phyloP scores from a whole-genome alignment of 2,888 invertebrate genomes.

The Callyntrura sp. region DNA sequence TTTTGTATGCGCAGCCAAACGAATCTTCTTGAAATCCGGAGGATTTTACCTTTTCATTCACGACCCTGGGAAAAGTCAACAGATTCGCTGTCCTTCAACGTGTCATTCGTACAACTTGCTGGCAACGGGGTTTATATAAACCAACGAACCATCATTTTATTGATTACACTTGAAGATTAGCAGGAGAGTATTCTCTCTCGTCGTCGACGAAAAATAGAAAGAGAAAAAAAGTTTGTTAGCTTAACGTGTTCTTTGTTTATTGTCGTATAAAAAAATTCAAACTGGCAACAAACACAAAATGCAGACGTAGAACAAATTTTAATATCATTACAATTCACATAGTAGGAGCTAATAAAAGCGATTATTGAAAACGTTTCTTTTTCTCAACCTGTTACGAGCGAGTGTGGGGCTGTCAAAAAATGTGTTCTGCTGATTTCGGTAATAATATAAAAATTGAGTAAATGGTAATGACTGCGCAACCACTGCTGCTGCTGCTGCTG shows the following conservation, averaged over 20 bases:
- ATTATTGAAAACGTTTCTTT: slow-evolving; percentile 5
- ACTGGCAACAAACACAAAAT: no score
- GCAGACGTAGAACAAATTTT: slow-evolving; percentile 27
- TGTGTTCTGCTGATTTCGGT: slow-evolving; percentile 53
- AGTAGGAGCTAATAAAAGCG: slow-evolving; percentile 50
- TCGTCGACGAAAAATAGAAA: no score
- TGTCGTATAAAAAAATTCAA: no score
- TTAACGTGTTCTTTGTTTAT: not conserved
- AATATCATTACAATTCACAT: slow-evolving; percentile 6
- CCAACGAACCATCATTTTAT: slow-evolving; percentile 52
- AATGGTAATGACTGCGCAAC: no score
- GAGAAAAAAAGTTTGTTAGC: not conserved
- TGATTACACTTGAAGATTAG: slow-evolving; percentile 45
- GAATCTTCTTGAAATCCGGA: no score
- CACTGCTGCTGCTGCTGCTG: no score
- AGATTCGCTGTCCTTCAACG: no score
- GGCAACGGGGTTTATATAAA: slow-evolving; percentile 21
- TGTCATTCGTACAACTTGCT: no score
- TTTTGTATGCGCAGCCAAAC: no score
- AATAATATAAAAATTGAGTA: no score
- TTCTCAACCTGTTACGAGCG: slow-evolving; percentile 9
- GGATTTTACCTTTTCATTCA: slow-evolving; percentile 12
- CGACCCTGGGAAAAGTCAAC: slow-evolving; percentile 16
- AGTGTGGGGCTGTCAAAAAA: slow-evolving; percentile 60
- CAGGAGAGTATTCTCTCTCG: not conserved